Conservation (phyloP, 2,888 invertebrate genomes). For the Megaustenia siamemsis region DNA sequence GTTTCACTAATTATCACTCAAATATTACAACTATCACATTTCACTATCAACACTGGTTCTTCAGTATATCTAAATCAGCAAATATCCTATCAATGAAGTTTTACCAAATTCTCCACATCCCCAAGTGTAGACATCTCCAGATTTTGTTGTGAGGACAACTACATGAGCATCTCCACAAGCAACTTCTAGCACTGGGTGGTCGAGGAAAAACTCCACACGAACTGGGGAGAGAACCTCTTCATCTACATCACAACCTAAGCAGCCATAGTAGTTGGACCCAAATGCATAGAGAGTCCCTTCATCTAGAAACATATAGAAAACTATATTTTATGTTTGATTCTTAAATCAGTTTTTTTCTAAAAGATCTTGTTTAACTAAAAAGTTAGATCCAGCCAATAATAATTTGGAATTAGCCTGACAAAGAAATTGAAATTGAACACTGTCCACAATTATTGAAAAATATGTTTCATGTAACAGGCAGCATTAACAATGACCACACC, state of each 20-base stretch:
- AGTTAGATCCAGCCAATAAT: too few relatives aligned
- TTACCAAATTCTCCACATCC: conserved; percentile 79
- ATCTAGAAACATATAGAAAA: conserved; percentile 62
- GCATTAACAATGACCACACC: background rate
- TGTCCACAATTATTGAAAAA: background rate
- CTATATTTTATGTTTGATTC: background rate
- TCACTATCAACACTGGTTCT: too few relatives aligned
- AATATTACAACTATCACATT: too few relatives aligned
- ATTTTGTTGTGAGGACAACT: conserved; percentile 73
- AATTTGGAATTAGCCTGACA: too few relatives aligned
- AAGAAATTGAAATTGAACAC: too few relatives aligned
- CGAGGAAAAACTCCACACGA: conserved; percentile 67
- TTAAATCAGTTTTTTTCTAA: background rate
- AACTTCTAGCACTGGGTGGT: conserved; percentile 70
- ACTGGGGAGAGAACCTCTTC: conserved; percentile 71
- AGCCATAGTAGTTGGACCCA: conserved; percentile 80
- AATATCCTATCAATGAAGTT: background rate
- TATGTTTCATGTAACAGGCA: too few relatives aligned
- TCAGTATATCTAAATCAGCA: background rate
- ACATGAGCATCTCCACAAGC: conserved; percentile 78
- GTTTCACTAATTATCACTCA: too few relatives aligned
- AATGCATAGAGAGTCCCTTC: conserved; percentile 76
- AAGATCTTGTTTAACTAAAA: background rate
- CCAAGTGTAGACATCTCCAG: conserved; percentile 78
- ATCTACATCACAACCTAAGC: conserved; percentile 74